phyloP scores from a whole-genome alignment of 2,113 vertebrate genomes.

The Aphyosemion australe region DNA sequence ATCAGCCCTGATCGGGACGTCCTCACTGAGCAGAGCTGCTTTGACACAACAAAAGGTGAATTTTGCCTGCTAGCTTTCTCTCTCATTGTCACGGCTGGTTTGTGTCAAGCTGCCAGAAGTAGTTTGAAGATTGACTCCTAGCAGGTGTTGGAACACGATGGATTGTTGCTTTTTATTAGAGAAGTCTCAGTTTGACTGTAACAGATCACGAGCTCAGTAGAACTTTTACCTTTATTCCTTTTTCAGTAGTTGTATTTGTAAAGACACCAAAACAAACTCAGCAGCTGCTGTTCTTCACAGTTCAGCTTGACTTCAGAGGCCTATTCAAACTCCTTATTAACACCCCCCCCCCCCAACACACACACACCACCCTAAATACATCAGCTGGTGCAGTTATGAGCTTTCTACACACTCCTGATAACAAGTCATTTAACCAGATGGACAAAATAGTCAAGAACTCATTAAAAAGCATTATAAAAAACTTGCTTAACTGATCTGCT shows the following conservation, averaged over 20 bases:
- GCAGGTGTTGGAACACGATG: slow-evolving; percentile 37
- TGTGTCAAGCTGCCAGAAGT: slow-evolving; percentile 34
- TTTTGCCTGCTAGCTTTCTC: slow-evolving; percentile 53
- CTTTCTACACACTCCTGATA: not conserved
- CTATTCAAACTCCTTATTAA: not conserved
- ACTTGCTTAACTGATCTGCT: not conserved
- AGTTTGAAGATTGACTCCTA: slow-evolving; percentile 21
- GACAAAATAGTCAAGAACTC: not conserved
- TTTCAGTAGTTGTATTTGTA: not conserved
- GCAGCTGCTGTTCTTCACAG: not conserved
- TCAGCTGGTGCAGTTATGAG: not conserved
- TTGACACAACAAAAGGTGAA: slow-evolving; percentile 60
- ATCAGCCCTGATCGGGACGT: slow-evolving; percentile 58
- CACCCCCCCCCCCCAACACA: no score
- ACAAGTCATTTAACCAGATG: not conserved
- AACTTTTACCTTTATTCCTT: slow-evolving; percentile 2
- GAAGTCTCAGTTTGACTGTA: slow-evolving; percentile 25
- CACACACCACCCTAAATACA: no score
- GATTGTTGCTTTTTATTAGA: slow-evolving; percentile 21
- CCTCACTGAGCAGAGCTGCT: slow-evolving; percentile 44
- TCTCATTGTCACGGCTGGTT: slow-evolving; percentile 52
- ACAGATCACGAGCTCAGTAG: not conserved
- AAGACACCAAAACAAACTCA: slow-evolving; percentile 11
- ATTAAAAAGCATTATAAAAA: not conserved
- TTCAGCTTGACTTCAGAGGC: not conserved